phyloP scores from a whole-genome alignment of 1,140 invertebrate genomes.

The Nephila pilipes region DNA sequence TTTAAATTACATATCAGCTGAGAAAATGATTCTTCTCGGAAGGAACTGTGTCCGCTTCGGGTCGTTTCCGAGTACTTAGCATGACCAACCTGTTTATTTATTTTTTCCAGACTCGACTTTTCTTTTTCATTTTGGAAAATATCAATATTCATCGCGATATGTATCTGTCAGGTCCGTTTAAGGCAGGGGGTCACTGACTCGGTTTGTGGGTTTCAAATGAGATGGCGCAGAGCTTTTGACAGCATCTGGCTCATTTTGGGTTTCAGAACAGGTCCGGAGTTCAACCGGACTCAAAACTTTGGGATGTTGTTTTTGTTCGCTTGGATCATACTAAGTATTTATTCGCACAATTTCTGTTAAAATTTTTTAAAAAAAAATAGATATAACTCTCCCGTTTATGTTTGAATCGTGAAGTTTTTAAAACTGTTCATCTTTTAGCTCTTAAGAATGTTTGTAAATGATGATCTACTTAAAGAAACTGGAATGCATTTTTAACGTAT shows the following conservation, averaged over 20 bases:
- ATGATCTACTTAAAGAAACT: too few species aligned
- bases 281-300: too few species aligned
- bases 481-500: too few species aligned
- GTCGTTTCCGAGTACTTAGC: neutral
- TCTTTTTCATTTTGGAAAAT: neutral
- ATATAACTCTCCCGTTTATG: too few species aligned
- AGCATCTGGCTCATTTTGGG: neutral
- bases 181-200: neutral
- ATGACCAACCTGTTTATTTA: neutral
- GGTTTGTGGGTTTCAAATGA: neutral
- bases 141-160: slow-evolving; percentile 51
- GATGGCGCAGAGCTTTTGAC: neutral
- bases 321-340: too few species aligned
- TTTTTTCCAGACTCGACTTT: neutral
- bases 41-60: neutral
- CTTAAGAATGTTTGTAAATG: too few species aligned
- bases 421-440: too few species aligned
- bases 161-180: slow-evolving; percentile 33
- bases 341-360: too few species aligned
- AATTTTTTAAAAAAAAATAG: too few species aligned
- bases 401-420: too few species aligned
- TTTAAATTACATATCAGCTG: slow-evolving; percentile 46
- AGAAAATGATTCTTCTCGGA: neutral
- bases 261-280: neutral
- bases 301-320: too few species aligned